Evolutionary conservation across 2,113 vertebrate species (phyloP), one percentile per base, ranked within the genome.

Genomic region (Scatophagus argus): DNA sequence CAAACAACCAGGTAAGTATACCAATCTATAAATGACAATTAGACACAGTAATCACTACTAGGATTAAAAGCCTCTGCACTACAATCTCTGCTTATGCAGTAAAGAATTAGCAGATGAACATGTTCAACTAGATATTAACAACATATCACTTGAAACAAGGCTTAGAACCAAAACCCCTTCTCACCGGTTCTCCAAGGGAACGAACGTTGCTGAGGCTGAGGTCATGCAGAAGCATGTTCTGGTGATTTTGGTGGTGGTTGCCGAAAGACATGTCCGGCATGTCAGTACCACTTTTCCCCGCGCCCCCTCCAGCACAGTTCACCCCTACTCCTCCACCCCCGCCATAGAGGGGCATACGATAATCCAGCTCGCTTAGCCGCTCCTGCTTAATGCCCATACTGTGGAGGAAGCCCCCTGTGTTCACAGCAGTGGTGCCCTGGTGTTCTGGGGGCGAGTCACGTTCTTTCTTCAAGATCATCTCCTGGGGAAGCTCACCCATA

Each of bases 401-500:
- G 90, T 97, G 97, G 80, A 97, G 91, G 88, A 97, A 98, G 75
- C 96, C 95, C 79, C 93, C 93, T 0, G 89, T 76, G 69, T 82
- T 90, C 13, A 27, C 64, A 47, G 67, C 46, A 7, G 38, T 8
- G 41, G 89, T 10, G 1, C 91, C 91, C 31, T 92, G 91, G 71
- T 96, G 96, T 29, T 96, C 90, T 25, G 96, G 97, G 8, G 96
- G 97, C 78, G 91, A 94, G 90, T 92, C 96, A 32, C 94, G 94
- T 89, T 99, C 97, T 90, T 99, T 99, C 93, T 99, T 99, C 84
- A 99, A 95, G 93, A 97, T 96, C 97, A 97, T 94, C 94, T 98
- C 97, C 93, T 97, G 97, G 72, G 94, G 93, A 79, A 94, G 84
- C 51, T 96, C 96, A 36, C 94, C 94, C 95, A 95, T 93, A 74